Evolutionary conservation across 1,140 invertebrate species (phyloP).

Genomic region (Papilio dardanus): DNA sequence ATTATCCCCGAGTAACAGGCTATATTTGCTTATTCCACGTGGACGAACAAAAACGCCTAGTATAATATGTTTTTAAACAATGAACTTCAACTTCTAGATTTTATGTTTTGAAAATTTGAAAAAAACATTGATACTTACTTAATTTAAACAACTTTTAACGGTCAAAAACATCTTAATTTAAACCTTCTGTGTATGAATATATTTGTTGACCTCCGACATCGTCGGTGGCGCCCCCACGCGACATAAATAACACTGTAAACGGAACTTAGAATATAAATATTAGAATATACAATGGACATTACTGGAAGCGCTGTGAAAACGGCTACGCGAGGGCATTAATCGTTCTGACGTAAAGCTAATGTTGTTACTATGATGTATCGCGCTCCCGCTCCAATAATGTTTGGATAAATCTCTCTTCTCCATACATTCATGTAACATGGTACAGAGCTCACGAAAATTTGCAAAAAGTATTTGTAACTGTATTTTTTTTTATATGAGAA

Average conservation of each 20-base stretch:
- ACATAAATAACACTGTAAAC: conserved; percentile 32
- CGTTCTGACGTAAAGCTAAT: conserved; percentile 30
- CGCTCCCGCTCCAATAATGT: conserved; percentile 21
- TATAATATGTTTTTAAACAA: too few species aligned
- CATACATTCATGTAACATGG: neutral
- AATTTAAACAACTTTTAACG: neutral
- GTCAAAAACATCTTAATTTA: neutral
- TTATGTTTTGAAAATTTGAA: too few species aligned
- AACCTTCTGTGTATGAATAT: too few species aligned
- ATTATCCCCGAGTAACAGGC: too few species aligned
- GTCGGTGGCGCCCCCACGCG: neutral
- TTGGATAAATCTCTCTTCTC: conserved; percentile 4
- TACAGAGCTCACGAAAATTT: too few species aligned
- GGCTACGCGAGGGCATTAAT: conserved; percentile 25
- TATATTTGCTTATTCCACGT: too few species aligned
- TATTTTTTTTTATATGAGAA: neutral
- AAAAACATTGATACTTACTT: too few species aligned
- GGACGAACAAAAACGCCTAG: too few species aligned
- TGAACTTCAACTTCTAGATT: too few species aligned
- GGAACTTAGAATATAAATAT: conserved; percentile 36
- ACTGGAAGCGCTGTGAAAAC: conserved; percentile 25
- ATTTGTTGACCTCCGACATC: neutral
- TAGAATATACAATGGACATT: conserved; percentile 34
- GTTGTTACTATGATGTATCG: conserved; percentile 26
- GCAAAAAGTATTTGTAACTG: neutral